Evolutionary conservation across 2,113 vertebrate genomes (phyloP).

Genomic region (Alectura lathami): DNA sequence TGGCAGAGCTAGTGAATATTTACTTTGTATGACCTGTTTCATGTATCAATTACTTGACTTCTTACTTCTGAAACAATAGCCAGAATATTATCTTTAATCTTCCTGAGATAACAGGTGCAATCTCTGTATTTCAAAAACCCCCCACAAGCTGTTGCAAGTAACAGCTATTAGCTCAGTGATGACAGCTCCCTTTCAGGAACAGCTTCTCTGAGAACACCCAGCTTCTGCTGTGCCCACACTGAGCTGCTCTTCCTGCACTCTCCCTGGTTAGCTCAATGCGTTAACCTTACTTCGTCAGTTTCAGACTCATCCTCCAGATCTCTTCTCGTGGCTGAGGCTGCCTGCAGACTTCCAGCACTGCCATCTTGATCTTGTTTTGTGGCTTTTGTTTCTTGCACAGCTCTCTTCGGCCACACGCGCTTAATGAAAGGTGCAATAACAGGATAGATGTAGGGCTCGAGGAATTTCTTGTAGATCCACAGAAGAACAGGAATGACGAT

Average conservation of each 20-base stretch:
- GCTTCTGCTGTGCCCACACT: rapidly evolving
- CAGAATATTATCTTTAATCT: neutral
- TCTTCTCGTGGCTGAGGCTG: rapidly evolving
- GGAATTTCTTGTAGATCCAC: slow-evolving; percentile 97
- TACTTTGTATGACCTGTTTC: neutral
- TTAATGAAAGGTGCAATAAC: slow-evolving; percentile 86
- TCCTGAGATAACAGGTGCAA: neutral
- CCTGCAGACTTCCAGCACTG: neutral
- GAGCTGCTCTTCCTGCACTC: no score
- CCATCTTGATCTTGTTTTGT: slow-evolving; percentile 38
- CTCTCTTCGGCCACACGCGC: slow-evolving; percentile 83
- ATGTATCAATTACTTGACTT: neutral
- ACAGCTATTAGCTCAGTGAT: neutral
- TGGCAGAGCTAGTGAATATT: neutral
- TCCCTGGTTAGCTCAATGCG: rapidly evolving
- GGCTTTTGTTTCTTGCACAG: slow-evolving; percentile 60
- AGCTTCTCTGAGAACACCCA: rapidly evolving
- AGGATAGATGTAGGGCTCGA: slow-evolving; percentile 92
- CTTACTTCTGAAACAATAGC: neutral
- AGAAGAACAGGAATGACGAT: slow-evolving; percentile 95
- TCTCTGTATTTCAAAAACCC: neutral
- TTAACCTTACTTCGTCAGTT: slow-evolving; percentile 73
- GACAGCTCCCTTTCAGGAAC: neutral
- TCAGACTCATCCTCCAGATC: neutral
- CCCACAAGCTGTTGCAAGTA: neutral